Percentiles rank a stretch among this genome's conserved stretches.
phyloP scores from a whole-genome alignment of 1,140 invertebrate species.

The Manduca sexta region DNA sequence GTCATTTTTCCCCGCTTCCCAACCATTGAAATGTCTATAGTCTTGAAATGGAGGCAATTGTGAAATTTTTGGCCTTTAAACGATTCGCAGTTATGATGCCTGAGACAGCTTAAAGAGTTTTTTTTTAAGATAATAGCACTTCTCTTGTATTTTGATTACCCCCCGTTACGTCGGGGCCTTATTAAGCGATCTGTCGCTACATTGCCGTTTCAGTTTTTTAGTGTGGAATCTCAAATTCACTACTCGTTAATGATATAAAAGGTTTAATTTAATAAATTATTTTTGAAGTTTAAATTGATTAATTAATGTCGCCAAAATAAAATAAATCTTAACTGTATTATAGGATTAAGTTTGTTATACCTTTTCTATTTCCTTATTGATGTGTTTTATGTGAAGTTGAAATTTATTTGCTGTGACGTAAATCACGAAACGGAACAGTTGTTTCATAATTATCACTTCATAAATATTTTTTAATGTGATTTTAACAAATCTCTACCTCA shows the following conservation, averaged over 20 bases:
- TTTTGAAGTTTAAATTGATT: neutral
- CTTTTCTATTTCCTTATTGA: too few species aligned
- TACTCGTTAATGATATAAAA: conserved; percentile 8
- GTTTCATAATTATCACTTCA: neutral
- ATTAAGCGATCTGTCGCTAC: conserved; percentile 29
- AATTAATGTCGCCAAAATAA: neutral
- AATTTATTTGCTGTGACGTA: neutral
- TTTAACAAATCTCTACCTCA: conserved; percentile 45
- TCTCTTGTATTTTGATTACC: conserved; percentile 27
- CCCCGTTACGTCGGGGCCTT: conserved; percentile 19
- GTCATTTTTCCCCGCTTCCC: conserved; percentile 7
- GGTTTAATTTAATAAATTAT: conserved; percentile 26
- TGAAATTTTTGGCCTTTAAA: conserved; percentile 35
- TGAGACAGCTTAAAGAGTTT: conserved; percentile 29
- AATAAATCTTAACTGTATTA: too few species aligned
- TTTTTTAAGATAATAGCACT: conserved; percentile 33
- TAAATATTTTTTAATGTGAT: conserved; percentile 8
- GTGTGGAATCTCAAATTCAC: conserved; percentile 13
- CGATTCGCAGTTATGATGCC: conserved; percentile 27
- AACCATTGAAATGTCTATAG: conserved; percentile 17
- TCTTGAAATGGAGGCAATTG: conserved; percentile 20
- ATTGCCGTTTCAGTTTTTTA: conserved; percentile 17
- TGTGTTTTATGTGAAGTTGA: too few species aligned
- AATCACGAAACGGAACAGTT: neutral
- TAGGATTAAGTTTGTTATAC: too few species aligned